Base-by-base conservation (phyloP, 2,888 invertebrate genomes). In the Myopa tessellatipennis region DNA sequence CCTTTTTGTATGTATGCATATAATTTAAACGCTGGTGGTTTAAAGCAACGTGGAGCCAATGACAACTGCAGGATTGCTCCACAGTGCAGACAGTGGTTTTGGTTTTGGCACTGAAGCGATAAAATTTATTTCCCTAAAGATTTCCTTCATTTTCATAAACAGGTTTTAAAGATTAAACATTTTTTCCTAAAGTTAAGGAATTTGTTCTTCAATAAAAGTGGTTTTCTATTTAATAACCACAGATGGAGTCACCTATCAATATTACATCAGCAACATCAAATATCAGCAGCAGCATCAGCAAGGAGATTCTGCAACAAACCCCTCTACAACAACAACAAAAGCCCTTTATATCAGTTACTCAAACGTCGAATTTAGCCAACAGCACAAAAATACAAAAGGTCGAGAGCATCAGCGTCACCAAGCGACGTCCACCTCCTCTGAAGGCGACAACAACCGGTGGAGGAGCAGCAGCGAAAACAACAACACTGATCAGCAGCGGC, bases 361-460 rank as follows among this genome's bases (percentile, higher is more conserved):
- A 58, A 38, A 75, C 40, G 65, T 79, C 68, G 70, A 18, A 34
- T 70, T 76, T 36, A 34, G 71, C 61, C 18, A 79, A 76, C 60
- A 81, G 74, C 65, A 79, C 78, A 55, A 79, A 80, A 77, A 76
- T 79, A 10, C 77, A 79, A 67, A 38, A 65, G 10, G 77, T 74
- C 52, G 78, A 71, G 78, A 80, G 16, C 63, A 55, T 12, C 69
- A 69, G 34, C 5, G 34, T 6, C 73, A 71, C 63, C 8, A 83
- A 84, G 76, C 81, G 83, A 78, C 84, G 87, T 85, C 87, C 90
- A 83, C 85, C 91, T 88, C 84, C 90, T 18, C 82, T 87, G 18
- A 87, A 86, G 80, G 84, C 86, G 75, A 85, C 86, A 18, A 83
- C 83, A 40, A 80, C 83, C 16, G 82, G 83, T 16, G 82, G 81